Conservation (phyloP, 2,797 vertebrate species). For the Acanthornis magna region DNA sequence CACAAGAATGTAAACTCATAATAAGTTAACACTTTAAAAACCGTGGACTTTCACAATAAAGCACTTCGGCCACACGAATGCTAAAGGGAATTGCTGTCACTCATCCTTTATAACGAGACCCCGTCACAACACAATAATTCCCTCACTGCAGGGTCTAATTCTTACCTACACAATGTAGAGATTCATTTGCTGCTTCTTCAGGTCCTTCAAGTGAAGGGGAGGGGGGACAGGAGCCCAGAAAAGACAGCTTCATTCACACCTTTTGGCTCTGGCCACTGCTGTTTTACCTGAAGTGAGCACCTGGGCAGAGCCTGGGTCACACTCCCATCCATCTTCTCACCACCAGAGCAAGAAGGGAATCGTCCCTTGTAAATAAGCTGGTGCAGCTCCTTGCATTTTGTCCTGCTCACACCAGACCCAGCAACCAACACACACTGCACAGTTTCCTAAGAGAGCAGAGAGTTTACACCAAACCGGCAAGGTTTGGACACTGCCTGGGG, state of each 20-base stretch:
- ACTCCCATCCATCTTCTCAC: rapidly evolving
- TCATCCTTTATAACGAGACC: too few relatives aligned
- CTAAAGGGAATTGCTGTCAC: too few relatives aligned
- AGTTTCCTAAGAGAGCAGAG: neutral
- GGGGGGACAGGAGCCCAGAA: neutral
- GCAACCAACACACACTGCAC: rapidly evolving
- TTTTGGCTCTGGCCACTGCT: neutral
- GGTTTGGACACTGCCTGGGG: neutral
- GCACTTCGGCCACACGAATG: too few relatives aligned
- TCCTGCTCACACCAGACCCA: rapidly evolving
- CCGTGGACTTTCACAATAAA: too few relatives aligned
- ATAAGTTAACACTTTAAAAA: too few relatives aligned
- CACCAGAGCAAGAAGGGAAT: neutral
- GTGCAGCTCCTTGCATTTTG: neutral
- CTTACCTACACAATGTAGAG: neutral
- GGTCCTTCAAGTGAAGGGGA: neutral
- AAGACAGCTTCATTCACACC: neutral
- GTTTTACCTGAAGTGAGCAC: neutral
- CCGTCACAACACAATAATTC: neutral
- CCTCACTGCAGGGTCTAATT: neutral
- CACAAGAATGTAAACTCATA: too few relatives aligned
- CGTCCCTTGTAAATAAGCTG: rapidly evolving
- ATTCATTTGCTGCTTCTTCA: neutral
- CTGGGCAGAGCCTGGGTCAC: neutral
- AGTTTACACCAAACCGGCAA: neutral